Percentiles rank a stretch among this genome's conserved stretches.
Evolutionary conservation across 2,888 invertebrate species (phyloP).

Genomic region (Pseudococcus viburni): DNA sequence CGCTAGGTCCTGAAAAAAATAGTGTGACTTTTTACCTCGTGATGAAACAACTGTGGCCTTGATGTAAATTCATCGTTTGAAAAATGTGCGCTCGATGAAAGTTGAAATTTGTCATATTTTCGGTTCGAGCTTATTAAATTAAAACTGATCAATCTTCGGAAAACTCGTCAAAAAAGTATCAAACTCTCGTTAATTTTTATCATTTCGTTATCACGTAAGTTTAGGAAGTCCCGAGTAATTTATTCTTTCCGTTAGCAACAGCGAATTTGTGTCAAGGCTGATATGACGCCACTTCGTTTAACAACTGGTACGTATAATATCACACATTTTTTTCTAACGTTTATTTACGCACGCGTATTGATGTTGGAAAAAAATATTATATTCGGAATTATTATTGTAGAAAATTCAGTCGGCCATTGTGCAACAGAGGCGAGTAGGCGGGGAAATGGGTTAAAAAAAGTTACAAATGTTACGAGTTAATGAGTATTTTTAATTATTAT

Average conservation of each 20-base stretch:
- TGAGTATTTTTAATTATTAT: neutral
- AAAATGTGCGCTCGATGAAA: neutral
- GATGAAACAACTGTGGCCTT: constrained; percentile 41
- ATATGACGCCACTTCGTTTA: constrained; percentile 63
- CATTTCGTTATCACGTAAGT: constrained; percentile 61
- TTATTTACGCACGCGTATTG: constrained; percentile 37
- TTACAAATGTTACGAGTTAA: neutral
- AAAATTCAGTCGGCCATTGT: neutral
- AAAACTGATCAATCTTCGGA: neutral
- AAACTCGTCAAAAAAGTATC: constrained; percentile 43
- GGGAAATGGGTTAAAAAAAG: neutral
- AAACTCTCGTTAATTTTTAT: constrained; percentile 56
- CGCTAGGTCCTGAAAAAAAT: constrained; percentile 35
- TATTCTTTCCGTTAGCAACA: constrained; percentile 65
- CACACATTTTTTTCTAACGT: constrained; percentile 53
- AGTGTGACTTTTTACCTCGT: neutral
- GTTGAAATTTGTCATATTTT: neutral
- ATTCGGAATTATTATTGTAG: neutral
- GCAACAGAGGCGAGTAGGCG: neutral
- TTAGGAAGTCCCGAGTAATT: constrained; percentile 64
- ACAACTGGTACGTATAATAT: constrained; percentile 64
- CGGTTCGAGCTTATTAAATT: neutral
- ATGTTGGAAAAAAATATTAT: constrained; percentile 59
- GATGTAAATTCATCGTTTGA: neutral
- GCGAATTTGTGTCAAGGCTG: constrained; percentile 65